Percentiles rank a stretch among this genome's conserved stretches.
phyloP scores from a whole-genome alignment of 92 coral and sea anemone species.

The Pocillopora meandrina region DNA sequence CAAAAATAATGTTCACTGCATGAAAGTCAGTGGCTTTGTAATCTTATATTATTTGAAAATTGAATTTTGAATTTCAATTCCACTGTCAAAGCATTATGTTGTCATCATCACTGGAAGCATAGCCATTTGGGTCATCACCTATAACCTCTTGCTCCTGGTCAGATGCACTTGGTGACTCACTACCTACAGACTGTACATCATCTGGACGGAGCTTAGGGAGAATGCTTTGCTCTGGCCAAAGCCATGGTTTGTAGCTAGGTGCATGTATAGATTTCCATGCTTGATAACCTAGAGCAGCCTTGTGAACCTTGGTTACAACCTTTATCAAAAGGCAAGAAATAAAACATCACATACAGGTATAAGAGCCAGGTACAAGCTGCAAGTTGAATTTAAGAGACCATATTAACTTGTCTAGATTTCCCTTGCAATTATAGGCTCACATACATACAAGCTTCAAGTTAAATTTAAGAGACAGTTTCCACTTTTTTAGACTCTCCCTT shows the following conservation, averaged over 20 bases:
- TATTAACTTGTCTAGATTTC: too few relatives aligned
- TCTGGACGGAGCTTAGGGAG: conserved; percentile 73
- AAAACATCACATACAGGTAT: not conserved
- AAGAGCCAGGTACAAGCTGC: too few relatives aligned
- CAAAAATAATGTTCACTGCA: conserved; percentile 34
- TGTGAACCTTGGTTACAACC: conserved; percentile 83
- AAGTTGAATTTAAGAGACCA: too few relatives aligned
- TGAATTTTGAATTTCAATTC: not conserved
- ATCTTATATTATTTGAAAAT: not conserved
- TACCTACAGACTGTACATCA: conserved; percentile 68
- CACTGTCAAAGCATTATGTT: conserved; percentile 54
- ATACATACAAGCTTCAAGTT: too few relatives aligned
- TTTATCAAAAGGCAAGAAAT: conserved; percentile 15
- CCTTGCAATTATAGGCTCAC: too few relatives aligned
- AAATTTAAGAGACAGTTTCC: too few relatives aligned
- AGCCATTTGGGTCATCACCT: conserved; percentile 59
- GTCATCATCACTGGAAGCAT: conserved; percentile 79
- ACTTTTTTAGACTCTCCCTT: too few relatives aligned
- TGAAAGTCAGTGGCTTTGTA: conserved; percentile 16
- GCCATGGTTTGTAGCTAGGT: conserved; percentile 93
- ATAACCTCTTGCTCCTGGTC: conserved; percentile 68
- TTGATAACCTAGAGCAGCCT: conserved; percentile 80
- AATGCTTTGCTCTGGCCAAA: conserved; percentile 89
- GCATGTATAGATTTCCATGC: conserved; percentile 84
- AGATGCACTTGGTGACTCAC: conserved; percentile 58